These are phyloP conservation scores for Prunella fulvescens DNA, from an alignment of 2,113 vertebrate species.

Conservation along the genomic window DNA sequence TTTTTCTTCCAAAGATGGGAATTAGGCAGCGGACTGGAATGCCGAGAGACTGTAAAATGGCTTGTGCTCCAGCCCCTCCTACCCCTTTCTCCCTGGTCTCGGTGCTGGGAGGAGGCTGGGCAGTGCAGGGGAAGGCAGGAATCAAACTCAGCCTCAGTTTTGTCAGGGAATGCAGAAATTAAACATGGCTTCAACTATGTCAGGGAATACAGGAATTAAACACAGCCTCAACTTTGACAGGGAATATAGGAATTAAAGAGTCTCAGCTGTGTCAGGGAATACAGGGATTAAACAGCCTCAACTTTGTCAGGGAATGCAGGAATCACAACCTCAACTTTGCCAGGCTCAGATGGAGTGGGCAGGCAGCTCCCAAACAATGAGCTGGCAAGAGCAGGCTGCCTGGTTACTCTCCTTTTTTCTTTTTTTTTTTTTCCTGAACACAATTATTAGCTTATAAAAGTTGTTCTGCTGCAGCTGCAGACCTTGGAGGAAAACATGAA, in stretches of 20 bases:
- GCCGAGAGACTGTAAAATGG: constrained; percentile 52
- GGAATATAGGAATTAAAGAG: background rate
- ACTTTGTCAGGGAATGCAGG: fast-evolving
- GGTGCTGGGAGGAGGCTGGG: background rate
- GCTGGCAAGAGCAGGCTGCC: background rate
- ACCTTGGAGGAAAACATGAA: background rate
- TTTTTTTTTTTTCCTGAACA: background rate
- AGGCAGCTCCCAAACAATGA: background rate
- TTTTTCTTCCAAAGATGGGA: constrained; percentile 51
- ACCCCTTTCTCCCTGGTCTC: background rate
- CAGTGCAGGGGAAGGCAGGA: background rate
- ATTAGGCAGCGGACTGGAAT: constrained; percentile 54
- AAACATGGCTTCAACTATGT: fast-evolving
- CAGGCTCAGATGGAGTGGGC: background rate
- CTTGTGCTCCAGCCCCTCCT: background rate
- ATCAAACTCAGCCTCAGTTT: fast-evolving
- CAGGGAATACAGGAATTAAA: too few species aligned
- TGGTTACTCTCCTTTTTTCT: background rate
- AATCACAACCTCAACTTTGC: fast-evolving
- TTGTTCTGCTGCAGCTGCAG: background rate
- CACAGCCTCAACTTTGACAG: fast-evolving
- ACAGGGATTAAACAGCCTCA: fast-evolving
- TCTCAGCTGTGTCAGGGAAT: background rate
- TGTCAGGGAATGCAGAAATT: background rate
- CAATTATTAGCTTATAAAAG: background rate